phyloP scores from a whole-genome alignment of 2,888 invertebrate species.

The Drosophila tripunctata region DNA sequence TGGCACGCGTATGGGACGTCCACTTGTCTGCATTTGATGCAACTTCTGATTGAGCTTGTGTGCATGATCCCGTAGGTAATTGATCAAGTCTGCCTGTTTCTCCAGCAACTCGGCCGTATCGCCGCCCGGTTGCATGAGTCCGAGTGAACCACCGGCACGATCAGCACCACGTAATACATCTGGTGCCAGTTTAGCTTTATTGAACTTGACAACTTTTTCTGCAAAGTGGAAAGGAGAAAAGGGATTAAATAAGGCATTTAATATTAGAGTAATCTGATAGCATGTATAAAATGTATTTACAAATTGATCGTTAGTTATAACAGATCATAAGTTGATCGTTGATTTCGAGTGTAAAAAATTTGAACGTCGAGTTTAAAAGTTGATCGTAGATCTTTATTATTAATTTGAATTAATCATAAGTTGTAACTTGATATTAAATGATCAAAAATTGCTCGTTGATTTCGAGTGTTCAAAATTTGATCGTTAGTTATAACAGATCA shows the following conservation, averaged over 20 bases:
- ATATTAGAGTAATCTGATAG: neutral
- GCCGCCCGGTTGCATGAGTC: conserved; percentile 84
- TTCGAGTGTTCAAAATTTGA: too few relatives aligned
- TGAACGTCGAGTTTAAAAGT: too few relatives aligned
- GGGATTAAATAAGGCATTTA: too few relatives aligned
- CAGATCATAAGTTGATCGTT: too few relatives aligned
- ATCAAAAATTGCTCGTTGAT: too few relatives aligned
- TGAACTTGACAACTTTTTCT: conserved; percentile 87
- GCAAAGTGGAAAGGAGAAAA: neutral
- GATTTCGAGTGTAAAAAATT: too few relatives aligned
- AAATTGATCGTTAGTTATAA: too few relatives aligned
- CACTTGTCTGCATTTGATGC: conserved; percentile 86
- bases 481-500: too few relatives aligned
- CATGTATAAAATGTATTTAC: neutral
- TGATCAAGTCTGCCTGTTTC: conserved; percentile 89
- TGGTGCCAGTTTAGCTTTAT: conserved; percentile 86
- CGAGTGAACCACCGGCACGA: conserved; percentile 80
- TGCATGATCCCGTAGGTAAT: conserved; percentile 88
- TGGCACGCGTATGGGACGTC: conserved; percentile 75
- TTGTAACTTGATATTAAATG: too few relatives aligned
- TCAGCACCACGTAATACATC: conserved; percentile 87
- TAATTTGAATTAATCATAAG: too few relatives aligned
- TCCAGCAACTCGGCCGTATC: conserved; percentile 87
- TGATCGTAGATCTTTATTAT: too few relatives aligned
- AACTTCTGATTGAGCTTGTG: conserved; percentile 87